Percentiles rank a stretch among this genome's conserved stretches.
These are phyloP conservation scores for Pimephales promelas DNA, from an alignment of 2,113 vertebrate genomes.

Conservation along the genomic window DNA sequence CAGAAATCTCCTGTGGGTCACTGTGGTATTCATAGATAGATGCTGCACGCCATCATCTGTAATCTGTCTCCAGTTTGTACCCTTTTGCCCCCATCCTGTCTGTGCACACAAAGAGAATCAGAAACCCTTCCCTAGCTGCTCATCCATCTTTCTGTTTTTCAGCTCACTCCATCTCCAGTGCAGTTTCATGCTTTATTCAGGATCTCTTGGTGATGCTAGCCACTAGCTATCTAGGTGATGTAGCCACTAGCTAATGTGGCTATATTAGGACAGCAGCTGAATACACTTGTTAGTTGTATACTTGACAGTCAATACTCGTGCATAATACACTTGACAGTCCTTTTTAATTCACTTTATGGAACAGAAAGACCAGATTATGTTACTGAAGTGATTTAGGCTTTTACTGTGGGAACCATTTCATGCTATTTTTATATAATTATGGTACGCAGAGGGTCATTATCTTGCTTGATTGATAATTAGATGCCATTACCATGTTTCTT, in stretches of 20 bases:
- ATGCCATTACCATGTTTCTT: too few relatives aligned
- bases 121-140: background rate
- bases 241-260: background rate
- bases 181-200: conserved; percentile 53
- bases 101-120: conserved; percentile 6
- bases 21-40: background rate
- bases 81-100: conserved; percentile 70
- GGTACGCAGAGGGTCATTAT: too few relatives aligned
- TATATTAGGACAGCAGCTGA: background rate
- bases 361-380: too few relatives aligned
- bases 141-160: conserved; percentile 8
- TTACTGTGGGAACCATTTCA: too few relatives aligned
- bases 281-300: background rate
- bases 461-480: too few relatives aligned
- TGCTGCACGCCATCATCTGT: conserved; percentile 2
- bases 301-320: too few relatives aligned
- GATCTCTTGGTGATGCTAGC: conserved; percentile 20
- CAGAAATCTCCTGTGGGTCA: background rate
- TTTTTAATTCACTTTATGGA: too few relatives aligned
- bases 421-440: too few relatives aligned
- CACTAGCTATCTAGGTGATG: too few relatives aligned
- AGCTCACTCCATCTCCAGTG: conserved; percentile 20
- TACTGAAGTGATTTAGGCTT: too few relatives aligned
- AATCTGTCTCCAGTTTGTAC: conserved; percentile 36
- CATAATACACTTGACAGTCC: background rate